Percentiles rank a stretch among this genome's conserved stretches.
Evolutionary conservation across 37 sponge, comb jelly and placozoan species (phyloP).

Genomic region (Amphimedon queenslandica): DNA sequence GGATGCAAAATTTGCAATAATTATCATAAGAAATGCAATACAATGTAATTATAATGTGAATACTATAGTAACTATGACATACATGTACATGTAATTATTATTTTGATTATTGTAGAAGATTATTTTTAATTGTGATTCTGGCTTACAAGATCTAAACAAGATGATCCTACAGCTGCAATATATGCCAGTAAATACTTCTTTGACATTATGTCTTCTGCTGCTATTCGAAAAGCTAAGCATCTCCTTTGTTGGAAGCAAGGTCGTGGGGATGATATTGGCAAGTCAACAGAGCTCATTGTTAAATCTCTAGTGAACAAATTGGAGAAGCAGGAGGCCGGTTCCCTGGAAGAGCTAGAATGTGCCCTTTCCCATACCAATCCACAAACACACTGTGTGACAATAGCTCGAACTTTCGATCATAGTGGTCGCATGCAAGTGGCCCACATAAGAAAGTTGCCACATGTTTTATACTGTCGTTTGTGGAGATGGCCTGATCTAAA

Average conservation of each 20-base stretch:
- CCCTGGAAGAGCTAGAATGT: slow-evolving; percentile 94
- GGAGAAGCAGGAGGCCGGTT: slow-evolving; percentile 92
- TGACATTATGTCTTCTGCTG: slow-evolving; percentile 19
- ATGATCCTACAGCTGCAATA: too few species aligned
- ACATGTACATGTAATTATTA: too few species aligned
- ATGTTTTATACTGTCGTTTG: slow-evolving; percentile 98
- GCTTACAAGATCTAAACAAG: too few species aligned
- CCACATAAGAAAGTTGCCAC: slow-evolving; percentile 95
- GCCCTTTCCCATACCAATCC: slow-evolving; percentile 85
- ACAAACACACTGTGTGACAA: slow-evolving; percentile 90
- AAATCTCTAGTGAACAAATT: slow-evolving; percentile 97
- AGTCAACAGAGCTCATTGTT: slow-evolving; percentile 97
- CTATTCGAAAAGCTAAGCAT: slow-evolving; percentile 88
- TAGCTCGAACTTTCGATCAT: slow-evolving; percentile 90
- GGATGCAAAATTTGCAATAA: too few species aligned
- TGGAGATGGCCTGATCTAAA: slow-evolving; percentile 99
- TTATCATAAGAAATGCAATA: too few species aligned
- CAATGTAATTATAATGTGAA: too few species aligned
- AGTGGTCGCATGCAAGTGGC: slow-evolving; percentile 97
- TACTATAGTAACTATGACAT: too few species aligned
- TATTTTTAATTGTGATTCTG: too few species aligned
- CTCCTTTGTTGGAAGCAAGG: slow-evolving; percentile 99
- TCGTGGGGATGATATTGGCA: slow-evolving; percentile 97
- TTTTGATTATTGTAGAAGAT: too few species aligned
- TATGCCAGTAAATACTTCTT: too few species aligned